Evolutionary conservation across 2,113 vertebrate genomes (phyloP), one percentile per base, ranked within the genome.

Genomic region (Mus spicilegus): DNA sequence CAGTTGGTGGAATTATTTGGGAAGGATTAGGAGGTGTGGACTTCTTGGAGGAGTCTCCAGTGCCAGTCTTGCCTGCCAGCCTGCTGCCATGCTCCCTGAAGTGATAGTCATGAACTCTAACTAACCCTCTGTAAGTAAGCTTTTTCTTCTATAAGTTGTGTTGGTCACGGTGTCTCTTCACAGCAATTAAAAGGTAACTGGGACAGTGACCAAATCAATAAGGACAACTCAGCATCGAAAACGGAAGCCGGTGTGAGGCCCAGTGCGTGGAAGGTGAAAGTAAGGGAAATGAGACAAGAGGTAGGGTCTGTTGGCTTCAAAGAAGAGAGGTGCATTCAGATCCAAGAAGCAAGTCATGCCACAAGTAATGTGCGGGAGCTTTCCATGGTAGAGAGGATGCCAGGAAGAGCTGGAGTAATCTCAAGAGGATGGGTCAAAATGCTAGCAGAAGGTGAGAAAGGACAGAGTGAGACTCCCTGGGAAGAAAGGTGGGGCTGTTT

Each of bases 341-440:
- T 6, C 30, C 30, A 20, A n/a, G 20, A 49, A 17, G 86, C 51
- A 91, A 88, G 80, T 80, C 80, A 58, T 17, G 26, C n/a, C 7
- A 1, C 9, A 16, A 63, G 51, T 61, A 26, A 63, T 26, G n/a
- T 36, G 9, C 0, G 0, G n/a, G 0, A 36, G 20, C 8, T 54
- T 36, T 20, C 56, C 26, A 51, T 6, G 73, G 17, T 70, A 69
- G 63, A 56, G 70, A 84, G 39, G n/a, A 49, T 19, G 61, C 82
- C 6, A 4, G 46, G 10, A 78, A 39, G 5, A 39, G 54, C 28
- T 33, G 36, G 67, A 39, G 4, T 33, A 3, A 6, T 69, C 39
- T 24, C 2, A 77, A 51, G 28, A 58, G 30, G 26, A 33, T 63
- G 39, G 28, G 81, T 46, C 22, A 61, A 88, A 91, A 81, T 6